A percentile compares a stretch with the other conserved stretches of the same genome.
These are phyloP conservation scores for Adela reaumurella DNA, from an alignment of 2,888 invertebrate species.

Conservation along the genomic window DNA sequence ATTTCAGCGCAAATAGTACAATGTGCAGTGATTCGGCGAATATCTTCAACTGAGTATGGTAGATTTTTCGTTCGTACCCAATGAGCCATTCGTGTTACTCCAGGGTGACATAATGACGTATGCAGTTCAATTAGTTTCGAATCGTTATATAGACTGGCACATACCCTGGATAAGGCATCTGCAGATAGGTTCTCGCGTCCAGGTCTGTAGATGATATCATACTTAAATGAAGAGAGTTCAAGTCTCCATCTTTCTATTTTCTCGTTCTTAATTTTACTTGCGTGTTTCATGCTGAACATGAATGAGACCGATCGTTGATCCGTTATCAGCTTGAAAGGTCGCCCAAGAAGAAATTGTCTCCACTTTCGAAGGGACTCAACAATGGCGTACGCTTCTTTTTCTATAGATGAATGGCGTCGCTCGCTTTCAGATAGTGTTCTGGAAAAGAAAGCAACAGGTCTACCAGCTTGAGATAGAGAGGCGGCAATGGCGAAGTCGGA, in stretches of 20 bases:
- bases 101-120: constrained; percentile 9
- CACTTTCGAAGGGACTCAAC: constrained; percentile 12
- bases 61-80: constrained; percentile 11
- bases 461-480: neutral
- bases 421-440: constrained; percentile 1
- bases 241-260: constrained; percentile 10
- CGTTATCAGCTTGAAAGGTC: constrained; percentile 9
- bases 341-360: constrained; percentile 10
- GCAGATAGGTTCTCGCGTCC: constrained; percentile 10
- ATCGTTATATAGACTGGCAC: neutral
- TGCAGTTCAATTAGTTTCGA: constrained; percentile 6
- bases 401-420: neutral
- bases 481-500: constrained; percentile 1
- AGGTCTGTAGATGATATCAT: constrained; percentile 8
- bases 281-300: constrained; percentile 6
- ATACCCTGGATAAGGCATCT: constrained; percentile 10
- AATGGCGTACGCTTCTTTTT: constrained; percentile 6
- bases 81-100: constrained; percentile 10
- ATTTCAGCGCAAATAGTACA: constrained; percentile 10
- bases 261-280: constrained; percentile 9
- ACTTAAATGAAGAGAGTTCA: constrained; percentile 7
- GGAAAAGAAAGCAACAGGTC: neutral
- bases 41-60: constrained; percentile 9
- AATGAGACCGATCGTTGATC: constrained; percentile 8
- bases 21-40: constrained; percentile 6